phyloP scores from a whole-genome alignment of 1,140 invertebrate species.

The Drosophila tropicalis region DNA sequence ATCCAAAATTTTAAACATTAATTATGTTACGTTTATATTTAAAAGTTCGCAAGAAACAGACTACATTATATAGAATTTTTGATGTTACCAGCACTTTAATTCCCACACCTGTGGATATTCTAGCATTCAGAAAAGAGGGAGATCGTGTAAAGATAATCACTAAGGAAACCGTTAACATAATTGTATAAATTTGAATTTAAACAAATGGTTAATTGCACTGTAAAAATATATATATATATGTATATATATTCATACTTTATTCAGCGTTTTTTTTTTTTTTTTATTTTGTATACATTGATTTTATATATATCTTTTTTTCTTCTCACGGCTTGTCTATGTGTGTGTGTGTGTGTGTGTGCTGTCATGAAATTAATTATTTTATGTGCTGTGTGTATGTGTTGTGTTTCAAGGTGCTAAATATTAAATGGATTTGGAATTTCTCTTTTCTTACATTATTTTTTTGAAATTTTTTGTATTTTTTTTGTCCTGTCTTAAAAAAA shows the following conservation, averaged over 20 bases:
- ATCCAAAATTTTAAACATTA: no score
- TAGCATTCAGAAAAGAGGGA: no score
- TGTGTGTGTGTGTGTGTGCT: conserved; percentile 29
- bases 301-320: conserved; percentile 23
- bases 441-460: neutral
- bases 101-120: no score
- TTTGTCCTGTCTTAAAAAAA: conserved; percentile 11
- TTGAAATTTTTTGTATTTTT: neutral
- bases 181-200: neutral
- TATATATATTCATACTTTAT: conserved; percentile 38
- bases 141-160: no score
- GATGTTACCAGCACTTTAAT: no score
- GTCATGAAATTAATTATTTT: conserved; percentile 2
- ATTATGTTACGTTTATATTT: no score
- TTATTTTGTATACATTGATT: conserved; percentile 24
- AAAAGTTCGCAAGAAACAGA: no score
- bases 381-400: neutral
- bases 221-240: conserved; percentile 37
- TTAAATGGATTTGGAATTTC: neutral
- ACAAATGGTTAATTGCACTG: conserved; percentile 24
- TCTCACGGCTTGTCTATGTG: conserved; percentile 30
- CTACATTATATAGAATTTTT: no score
- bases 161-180: no score
- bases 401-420: neutral
- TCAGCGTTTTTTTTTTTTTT: conserved; percentile 45